Evolutionary conservation across 2,113 vertebrate genomes (phyloP), one percentile per base, ranked within the genome.

Genomic region (Pithys albifrons): DNA sequence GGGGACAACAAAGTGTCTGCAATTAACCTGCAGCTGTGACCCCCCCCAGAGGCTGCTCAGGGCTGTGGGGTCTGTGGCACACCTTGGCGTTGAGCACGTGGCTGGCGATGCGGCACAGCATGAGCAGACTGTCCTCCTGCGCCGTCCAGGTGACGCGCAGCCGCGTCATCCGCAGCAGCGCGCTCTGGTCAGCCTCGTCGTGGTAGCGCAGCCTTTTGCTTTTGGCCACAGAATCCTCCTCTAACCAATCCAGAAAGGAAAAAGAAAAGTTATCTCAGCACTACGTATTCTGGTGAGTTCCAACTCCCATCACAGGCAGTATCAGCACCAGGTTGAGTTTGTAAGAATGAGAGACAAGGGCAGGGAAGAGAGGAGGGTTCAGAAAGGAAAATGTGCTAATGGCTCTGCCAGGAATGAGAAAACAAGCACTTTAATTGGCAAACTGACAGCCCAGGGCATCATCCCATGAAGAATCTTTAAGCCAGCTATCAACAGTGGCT

Each of bases 61-160:
- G 41, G 41, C 41, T 43, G 41, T 43, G 41, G 41, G 6, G 41
- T 43, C 41, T 43, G 41, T 43, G 46, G 22, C 48, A 23, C 51
- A 52, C 99, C 98, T 99, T 99, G 96, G 98, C 97, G 59, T 99
- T 99, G 85, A 99, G 98, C 73, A 99, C 97, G 7, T 99, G 98
- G 31, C 98, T 98, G 43, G 99, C 99, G 9, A 99, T 99, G 2
- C 98, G 97, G 95, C 99, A 99, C 14, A 99, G 98, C 98, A 99
- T 98, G 45, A 99, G 98, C 85, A 99, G 96, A 6, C 99, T 98
- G 96, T 99, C 99, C 66, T 99, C 99, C 74, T 98, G 98, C 20
- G 98, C 92, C 0, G 98, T 98, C 99, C 99, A 99, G 73, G 97
- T 97, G 52, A 99, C 99, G 1, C 99, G 98, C 91, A 99, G 98